Conservation (phyloP, 2,113 vertebrate genomes). For the Neolamprologus longior region DNA sequence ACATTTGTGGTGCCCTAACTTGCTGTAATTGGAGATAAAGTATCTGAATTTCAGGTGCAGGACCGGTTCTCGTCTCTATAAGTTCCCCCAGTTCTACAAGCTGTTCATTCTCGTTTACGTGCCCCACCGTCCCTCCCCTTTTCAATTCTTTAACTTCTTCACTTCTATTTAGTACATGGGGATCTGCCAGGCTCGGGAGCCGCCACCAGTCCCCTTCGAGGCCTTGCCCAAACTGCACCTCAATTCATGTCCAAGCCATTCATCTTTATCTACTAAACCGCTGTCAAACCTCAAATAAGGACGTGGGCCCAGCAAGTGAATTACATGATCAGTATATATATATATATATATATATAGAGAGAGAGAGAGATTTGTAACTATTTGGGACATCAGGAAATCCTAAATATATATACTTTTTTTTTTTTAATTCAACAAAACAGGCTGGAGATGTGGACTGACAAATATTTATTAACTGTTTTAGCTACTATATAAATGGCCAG, state of each 20-base stretch:
- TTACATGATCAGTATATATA: not conserved
- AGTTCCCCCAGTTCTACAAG: not conserved
- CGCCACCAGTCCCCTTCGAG: not conserved
- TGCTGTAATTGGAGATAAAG: not conserved
- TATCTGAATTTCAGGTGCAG: not conserved
- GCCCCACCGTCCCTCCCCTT: not conserved
- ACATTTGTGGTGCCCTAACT: not conserved
- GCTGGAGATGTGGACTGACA: not conserved
- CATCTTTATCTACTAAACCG: not conserved
- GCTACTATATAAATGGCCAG: not conserved
- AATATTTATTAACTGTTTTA: not conserved
- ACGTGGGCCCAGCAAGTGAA: not conserved
- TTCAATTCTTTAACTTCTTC: not conserved
- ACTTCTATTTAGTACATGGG: not conserved
- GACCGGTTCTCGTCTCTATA: not conserved
- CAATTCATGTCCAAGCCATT: not conserved
- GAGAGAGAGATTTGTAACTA: not conserved
- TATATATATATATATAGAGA: not conserved
- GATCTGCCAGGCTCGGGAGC: not conserved
- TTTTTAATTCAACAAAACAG: not conserved
- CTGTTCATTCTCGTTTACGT: accelerated
- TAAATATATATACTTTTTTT: not conserved
- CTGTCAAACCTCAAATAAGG: not conserved
- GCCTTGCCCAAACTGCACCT: not conserved
- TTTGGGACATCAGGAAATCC: not conserved